These are phyloP conservation scores for Agriopis leucophaearia DNA, from an alignment of 2,888 invertebrate genomes.

Conservation along the genomic window DNA sequence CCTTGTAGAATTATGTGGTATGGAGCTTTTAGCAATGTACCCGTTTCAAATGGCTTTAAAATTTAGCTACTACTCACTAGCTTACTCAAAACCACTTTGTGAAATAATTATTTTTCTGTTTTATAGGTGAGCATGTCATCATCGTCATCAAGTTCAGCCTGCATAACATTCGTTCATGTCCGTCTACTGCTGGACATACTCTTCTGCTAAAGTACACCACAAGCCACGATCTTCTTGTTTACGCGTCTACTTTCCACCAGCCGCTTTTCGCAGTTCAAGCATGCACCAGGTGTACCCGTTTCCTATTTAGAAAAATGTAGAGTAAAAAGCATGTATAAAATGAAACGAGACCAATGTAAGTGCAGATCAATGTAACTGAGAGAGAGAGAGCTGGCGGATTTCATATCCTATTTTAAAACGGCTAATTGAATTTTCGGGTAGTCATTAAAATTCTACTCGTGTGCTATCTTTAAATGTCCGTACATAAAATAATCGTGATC, in stretches of 20 bases:
- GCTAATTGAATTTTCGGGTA: neutral
- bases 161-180: too few species aligned
- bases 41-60: neutral
- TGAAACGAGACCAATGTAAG: slow-evolving; percentile 38
- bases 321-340: slow-evolving; percentile 10
- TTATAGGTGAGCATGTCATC: neutral
- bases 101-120: neutral
- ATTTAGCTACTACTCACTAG: neutral
- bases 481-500: neutral
- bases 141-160: too few species aligned
- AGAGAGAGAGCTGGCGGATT: slow-evolving; percentile 27
- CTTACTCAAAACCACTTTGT: too few species aligned
- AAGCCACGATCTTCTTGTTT: too few species aligned
- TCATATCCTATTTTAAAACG: neutral
- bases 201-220: too few species aligned
- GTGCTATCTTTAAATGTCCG: neutral
- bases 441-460: neutral
- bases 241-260: too few species aligned
- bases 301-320: slow-evolving; percentile 14
- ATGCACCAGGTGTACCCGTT: neutral
- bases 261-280: too few species aligned
- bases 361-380: slow-evolving; percentile 42
- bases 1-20: slow-evolving; percentile 23
- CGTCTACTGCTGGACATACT: too few species aligned
- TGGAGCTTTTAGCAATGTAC: neutral